Percentiles rank a stretch among this genome's conserved stretches.
These are phyloP conservation scores for Petrolisthes manimaculis DNA, from an alignment of 2,888 invertebrate genomes.

Conservation along the genomic window DNA sequence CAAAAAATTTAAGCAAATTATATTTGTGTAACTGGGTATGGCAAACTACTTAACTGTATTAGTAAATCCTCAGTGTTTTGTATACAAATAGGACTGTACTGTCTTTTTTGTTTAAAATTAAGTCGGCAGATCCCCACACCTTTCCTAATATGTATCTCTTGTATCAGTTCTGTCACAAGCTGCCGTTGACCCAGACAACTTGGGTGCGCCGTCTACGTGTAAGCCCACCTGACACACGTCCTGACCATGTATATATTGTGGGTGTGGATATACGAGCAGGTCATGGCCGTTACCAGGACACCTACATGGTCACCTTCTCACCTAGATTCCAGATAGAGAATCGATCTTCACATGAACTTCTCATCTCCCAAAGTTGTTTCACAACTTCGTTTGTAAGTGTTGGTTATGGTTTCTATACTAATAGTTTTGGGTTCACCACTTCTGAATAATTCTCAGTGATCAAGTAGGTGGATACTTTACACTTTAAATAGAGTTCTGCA, in stretches of 20 bases:
- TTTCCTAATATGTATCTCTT: too few relatives aligned
- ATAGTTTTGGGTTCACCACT: background rate
- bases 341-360: conserved; percentile 80
- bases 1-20: too few relatives aligned
- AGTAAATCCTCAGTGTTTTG: too few relatives aligned
- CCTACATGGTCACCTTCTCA: conserved; percentile 91
- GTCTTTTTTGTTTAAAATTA: too few relatives aligned
- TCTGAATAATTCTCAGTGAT: background rate
- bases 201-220: conserved; percentile 77
- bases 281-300: conserved; percentile 88
- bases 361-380: conserved; percentile 90
- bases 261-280: conserved; percentile 91
- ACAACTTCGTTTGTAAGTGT: conserved; percentile 77
- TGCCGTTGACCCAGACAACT: conserved; percentile 85
- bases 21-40: too few relatives aligned
- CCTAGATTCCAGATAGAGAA: conserved; percentile 95
- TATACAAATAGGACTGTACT: too few relatives aligned
- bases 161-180: conserved; percentile 85
- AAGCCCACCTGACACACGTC: conserved; percentile 75
- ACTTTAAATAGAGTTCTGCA: too few relatives aligned
- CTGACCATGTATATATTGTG: conserved; percentile 83
- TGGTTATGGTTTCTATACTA: background rate
- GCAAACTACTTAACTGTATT: too few relatives aligned
- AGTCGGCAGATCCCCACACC: too few relatives aligned
- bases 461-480: too few relatives aligned